Evolutionary conservation across 1,140 invertebrate species (phyloP), one percentile per base, ranked within the genome.

Genomic region (Maniola jurtina): DNA sequence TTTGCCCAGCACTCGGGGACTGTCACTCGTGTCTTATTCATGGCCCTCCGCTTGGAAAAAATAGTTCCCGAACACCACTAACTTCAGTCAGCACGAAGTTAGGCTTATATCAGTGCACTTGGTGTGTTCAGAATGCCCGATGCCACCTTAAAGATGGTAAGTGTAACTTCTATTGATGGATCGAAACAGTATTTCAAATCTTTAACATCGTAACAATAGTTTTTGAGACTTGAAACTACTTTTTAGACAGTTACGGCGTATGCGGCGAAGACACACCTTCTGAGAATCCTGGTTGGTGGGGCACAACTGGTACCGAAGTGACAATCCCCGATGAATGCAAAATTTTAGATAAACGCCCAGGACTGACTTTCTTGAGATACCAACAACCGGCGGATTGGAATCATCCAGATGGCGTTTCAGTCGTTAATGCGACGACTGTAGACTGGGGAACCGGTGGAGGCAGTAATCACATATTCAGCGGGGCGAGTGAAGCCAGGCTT

Each of bases 41-140:
- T 72, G 96, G 93, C 9, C 91, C 91, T 40, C 80, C 85, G 5
- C 66, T 79, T 10, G 75, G 65, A 9, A 74, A 73, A 16, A 81
- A 81, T 35, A 81, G 70, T 38, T 67, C 78, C 0, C 77, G 84
- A 9, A 80, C 77, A 11, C 79, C 88, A 38, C 88, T 90, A 64
- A 92, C 85, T 16, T 96, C 95, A 0, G 94, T 96, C 16, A 95
- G 95, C 33, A 94, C 94, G 70, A 96, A 96, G 76, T 84, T 96
- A 40, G 94, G 93, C 5, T 86, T 96, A 2, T 94, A 95, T 45
- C 94, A 96, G 59, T 98, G 97, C 86, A 96, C 94, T 16, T 98
- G 97, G 97, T 98, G 97, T 84, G 97, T 98, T 0, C 96, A 98
- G 82, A 97, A 97, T 79, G 96, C 96, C 0, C 92, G 94, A n/a